These are phyloP conservation scores for Conchocele bisecta DNA, from an alignment of 2,888 invertebrate species.

Conservation along the genomic window DNA sequence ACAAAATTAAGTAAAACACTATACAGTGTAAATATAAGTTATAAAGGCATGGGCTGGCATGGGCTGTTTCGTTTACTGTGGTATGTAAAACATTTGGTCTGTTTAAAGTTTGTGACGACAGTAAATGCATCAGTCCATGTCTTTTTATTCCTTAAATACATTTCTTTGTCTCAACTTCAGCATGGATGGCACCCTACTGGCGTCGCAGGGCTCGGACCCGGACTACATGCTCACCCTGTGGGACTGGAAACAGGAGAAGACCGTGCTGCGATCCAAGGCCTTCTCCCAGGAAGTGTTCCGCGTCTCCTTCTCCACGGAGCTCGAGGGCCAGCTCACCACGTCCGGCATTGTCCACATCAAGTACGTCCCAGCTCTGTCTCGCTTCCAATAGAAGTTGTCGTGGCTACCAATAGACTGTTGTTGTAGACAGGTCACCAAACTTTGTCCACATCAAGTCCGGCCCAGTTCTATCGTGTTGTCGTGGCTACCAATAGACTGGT, in stretches of 20 bases:
- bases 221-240: constrained; percentile 94
- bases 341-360: constrained; percentile 86
- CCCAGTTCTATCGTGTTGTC: too few species aligned
- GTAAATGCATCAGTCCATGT: too few species aligned
- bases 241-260: constrained; percentile 91
- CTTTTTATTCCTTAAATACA: too few species aligned
- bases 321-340: constrained; percentile 91
- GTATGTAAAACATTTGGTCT: too few species aligned
- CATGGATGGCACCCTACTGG: constrained; percentile 90
- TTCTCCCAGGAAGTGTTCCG: constrained; percentile 91
- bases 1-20: too few species aligned
- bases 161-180: constrained; percentile 84
- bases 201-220: constrained; percentile 92
- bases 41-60: too few species aligned
- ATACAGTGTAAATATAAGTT: too few species aligned
- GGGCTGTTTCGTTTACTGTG: too few species aligned
- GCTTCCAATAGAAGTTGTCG: not conserved
- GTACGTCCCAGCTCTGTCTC: constrained; percentile 59
- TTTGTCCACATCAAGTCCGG: too few species aligned
- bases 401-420: not conserved
- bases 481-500: too few species aligned
- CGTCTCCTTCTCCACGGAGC: constrained; percentile 91
- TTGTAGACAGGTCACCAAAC: too few species aligned
- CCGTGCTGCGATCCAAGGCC: constrained; percentile 91
- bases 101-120: too few species aligned